A percentile compares a stretch with the other conserved stretches of the same genome.
These are phyloP conservation scores for Panthera leo DNA, from an alignment of 2,113 vertebrate genomes.

Conservation along the genomic window DNA sequence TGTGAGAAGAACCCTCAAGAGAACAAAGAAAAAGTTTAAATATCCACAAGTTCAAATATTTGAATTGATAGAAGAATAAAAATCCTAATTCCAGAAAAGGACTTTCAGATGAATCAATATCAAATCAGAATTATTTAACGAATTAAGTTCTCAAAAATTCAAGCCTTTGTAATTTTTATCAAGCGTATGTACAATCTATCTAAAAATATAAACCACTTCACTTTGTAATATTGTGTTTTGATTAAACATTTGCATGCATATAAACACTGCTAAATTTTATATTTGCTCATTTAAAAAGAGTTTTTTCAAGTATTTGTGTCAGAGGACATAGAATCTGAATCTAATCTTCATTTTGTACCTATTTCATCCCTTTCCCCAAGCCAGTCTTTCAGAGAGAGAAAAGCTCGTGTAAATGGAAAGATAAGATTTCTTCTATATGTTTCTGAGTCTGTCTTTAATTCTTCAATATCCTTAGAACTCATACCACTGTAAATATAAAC, in stretches of 20 bases:
- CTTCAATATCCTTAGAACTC: background rate
- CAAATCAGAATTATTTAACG: background rate
- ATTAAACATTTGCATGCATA: background rate
- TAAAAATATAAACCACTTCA: background rate
- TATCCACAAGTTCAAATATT: background rate
- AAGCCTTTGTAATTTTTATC: background rate
- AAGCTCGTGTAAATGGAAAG: background rate
- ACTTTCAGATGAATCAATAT: background rate
- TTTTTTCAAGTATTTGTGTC: background rate
- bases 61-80: background rate
- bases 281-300: background rate
- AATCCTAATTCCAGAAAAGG: background rate
- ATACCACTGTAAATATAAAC: background rate
- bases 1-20: background rate
- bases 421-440: background rate
- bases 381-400: background rate
- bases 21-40: background rate
- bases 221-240: background rate
- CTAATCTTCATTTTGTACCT: background rate
- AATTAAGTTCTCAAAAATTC: background rate
- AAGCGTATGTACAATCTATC: background rate
- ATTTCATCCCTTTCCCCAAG: background rate
- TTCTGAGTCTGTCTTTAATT: background rate
- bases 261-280: background rate
- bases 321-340: background rate